Evolutionary conservation across 2,113 vertebrate genomes (phyloP).

Genomic region (Corythoichthys intestinalis): DNA sequence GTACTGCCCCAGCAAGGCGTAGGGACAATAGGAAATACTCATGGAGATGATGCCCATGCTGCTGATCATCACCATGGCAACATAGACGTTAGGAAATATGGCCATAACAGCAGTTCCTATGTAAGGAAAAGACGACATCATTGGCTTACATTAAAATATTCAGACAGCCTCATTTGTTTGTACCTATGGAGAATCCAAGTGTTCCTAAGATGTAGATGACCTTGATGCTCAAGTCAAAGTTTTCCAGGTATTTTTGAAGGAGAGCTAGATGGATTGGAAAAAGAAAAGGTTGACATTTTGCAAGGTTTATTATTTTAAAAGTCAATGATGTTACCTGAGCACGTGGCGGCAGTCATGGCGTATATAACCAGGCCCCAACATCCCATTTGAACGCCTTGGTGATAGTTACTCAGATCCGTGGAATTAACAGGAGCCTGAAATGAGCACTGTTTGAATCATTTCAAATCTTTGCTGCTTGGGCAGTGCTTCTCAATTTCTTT

Average conservation of each 20-base stretch:
- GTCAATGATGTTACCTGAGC: slow-evolving; percentile 77
- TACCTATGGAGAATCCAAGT: slow-evolving; percentile 81
- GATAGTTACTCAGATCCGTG: slow-evolving; percentile 79
- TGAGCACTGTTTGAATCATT: not conserved
- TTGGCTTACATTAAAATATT: not conserved
- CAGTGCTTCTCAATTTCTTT: no score
- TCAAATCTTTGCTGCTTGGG: not conserved
- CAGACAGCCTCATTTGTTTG: not conserved
- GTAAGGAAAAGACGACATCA: slow-evolving; percentile 4
- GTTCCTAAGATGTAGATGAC: slow-evolving; percentile 96
- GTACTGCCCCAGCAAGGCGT: slow-evolving; percentile 93
- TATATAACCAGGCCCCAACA: slow-evolving; percentile 98
- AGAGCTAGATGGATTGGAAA: slow-evolving; percentile 71
- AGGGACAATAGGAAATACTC: slow-evolving; percentile 98
- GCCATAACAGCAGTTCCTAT: slow-evolving; percentile 91
- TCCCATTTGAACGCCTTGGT: slow-evolving; percentile 93
- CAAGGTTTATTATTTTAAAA: not conserved
- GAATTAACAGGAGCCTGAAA: slow-evolving; percentile 83
- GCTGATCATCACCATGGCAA: slow-evolving; percentile 96
- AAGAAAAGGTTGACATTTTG: not conserved
- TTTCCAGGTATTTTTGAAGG: slow-evolving; percentile 95
- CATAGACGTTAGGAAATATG: slow-evolving; percentile 90
- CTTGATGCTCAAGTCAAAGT: slow-evolving; percentile 93
- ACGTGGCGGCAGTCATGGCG: slow-evolving; percentile 88
- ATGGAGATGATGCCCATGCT: slow-evolving; percentile 99